Evolutionary conservation across 2,888 invertebrate genomes (phyloP), one percentile per base, ranked within the genome.

Genomic region (Octonoba sinensis): DNA sequence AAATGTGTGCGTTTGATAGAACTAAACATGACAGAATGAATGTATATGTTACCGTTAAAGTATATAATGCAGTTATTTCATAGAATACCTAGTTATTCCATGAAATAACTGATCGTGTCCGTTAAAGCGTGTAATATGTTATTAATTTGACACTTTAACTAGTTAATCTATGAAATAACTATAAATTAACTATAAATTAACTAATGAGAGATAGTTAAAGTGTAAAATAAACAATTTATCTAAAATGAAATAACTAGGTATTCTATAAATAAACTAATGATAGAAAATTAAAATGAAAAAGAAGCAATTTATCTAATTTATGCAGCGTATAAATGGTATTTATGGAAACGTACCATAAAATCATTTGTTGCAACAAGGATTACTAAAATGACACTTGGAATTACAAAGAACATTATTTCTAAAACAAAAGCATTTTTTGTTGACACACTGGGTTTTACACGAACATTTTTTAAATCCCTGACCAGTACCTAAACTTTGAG

Each of bases 401-500:
- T n/a, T n/a, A n/a, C n/a, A n/a, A n/a, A n/a, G n/a, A n/a, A n/a
- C n/a, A n/a, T n/a, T n/a, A 71, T 77, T 77, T 71, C 57, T 64
- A 70, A 65, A 62, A 70, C 65, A 77, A 71, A 57, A 22, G 65
- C 57, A 57, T 57, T 71, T 65, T 71, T 75, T 75, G 75, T 75
- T 75, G 66, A 75, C 60, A 75, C 75, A 75, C 75, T 75, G 66
- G 67, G 60, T 75, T 75, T 75, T 75, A 75, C 75, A 75, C 67
- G 75, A 75, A 75, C 59, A 67, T 75, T 75, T 75, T 75, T 67
- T 75, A 67, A 75, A 67, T 75, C 67, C 75, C 67, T 75, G 75
- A 75, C 60, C 67, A 69, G 76, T 69, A 62, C 76, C 69, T 76
- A 76, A 76, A 76, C 69, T 76, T 76, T 76, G 76, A 76, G 76